Percentiles rank a stretch among this genome's conserved stretches.
Conservation (phyloP, 2,797 vertebrate species). For the Halcyon badia region DNA sequence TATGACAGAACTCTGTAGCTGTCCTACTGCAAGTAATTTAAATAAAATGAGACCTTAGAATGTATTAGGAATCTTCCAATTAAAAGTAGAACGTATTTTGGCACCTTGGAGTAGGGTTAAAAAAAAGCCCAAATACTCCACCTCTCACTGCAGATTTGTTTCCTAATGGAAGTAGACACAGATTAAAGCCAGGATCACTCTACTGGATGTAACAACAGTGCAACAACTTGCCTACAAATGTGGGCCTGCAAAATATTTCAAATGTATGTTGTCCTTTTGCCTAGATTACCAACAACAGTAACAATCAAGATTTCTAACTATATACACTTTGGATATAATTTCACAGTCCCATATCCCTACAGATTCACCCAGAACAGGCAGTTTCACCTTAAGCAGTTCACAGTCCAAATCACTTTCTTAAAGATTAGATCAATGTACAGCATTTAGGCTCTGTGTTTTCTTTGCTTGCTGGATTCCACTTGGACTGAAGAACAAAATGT, state of each 20-base stretch:
- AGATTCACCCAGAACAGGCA: background rate
- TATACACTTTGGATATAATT: background rate
- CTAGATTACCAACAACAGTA: background rate
- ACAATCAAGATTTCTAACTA: background rate
- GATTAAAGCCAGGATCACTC: background rate
- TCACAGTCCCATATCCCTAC: background rate
- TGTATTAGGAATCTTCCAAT: background rate
- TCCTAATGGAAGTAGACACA: background rate
- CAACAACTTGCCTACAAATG: background rate
- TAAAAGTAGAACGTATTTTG: background rate
- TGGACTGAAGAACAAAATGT: background rate
- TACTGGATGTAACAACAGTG: background rate
- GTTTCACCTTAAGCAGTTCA: background rate
- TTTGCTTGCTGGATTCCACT: background rate
- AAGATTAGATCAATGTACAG: background rate
- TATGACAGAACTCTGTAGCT: background rate
- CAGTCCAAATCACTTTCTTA: background rate
- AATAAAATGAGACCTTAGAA: background rate
- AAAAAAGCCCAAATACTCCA: background rate
- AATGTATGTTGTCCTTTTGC: background rate
- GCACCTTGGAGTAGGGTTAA: background rate
- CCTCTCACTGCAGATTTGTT: background rate
- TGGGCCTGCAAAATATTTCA: background rate
- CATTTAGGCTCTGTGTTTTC: background rate
- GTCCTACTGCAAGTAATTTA: background rate